Evolutionary conservation across 92 coral and sea anemone genomes (phyloP).

Genomic region (Ricordea florida): DNA sequence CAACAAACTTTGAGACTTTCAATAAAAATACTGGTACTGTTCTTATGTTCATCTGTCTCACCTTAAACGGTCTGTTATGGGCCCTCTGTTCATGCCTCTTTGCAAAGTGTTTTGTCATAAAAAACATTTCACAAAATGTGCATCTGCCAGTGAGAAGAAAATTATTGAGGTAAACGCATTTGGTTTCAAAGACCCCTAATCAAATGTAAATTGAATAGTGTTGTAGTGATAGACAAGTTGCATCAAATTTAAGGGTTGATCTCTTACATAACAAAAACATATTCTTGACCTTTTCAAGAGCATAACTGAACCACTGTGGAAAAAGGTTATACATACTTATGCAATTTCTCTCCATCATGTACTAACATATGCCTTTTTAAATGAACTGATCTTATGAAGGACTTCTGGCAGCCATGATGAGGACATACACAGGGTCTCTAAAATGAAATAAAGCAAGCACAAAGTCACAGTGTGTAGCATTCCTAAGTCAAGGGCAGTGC

Average conservation of each 20-base stretch:
- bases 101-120: slow-evolving; percentile 73
- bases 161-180: background rate
- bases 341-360: slow-evolving; percentile 60
- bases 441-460: background rate
- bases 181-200: too few species aligned
- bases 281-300: too few species aligned
- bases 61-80: slow-evolving; percentile 84
- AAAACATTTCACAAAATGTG: slow-evolving; percentile 61
- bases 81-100: slow-evolving; percentile 78
- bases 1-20: background rate
- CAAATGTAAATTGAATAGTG: too few species aligned
- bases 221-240: too few species aligned
- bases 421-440: slow-evolving; percentile 89
- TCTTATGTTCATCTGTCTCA: background rate
- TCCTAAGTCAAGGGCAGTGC: too few species aligned
- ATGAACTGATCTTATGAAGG: slow-evolving; percentile 74
- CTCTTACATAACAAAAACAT: too few species aligned
- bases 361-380: slow-evolving; percentile 77
- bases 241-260: too few species aligned
- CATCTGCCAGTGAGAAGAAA: slow-evolving; percentile 73
- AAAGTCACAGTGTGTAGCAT: too few species aligned
- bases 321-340: slow-evolving; percentile 29
- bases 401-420: slow-evolving; percentile 71
- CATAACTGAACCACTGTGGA: too few species aligned
- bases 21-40: background rate